A percentile compares a stretch with the other conserved stretches of the same genome.
These are phyloP conservation scores for Subanguina moxae DNA, from an alignment of 1,140 invertebrate species.

Conservation along the genomic window DNA sequence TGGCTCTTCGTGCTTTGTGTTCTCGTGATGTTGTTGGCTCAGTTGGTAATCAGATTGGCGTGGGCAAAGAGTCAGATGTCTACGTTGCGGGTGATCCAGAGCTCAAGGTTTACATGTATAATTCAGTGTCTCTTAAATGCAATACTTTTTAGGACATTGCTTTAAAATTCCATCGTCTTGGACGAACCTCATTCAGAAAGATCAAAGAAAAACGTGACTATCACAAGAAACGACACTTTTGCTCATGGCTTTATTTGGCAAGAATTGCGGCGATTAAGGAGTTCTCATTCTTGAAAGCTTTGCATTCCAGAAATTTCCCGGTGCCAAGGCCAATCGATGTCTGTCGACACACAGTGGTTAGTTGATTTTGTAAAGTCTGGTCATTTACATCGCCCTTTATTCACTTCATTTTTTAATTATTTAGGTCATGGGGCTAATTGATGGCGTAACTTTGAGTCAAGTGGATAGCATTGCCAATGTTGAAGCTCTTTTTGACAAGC, in stretches of 20 bases:
- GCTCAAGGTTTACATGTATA: constrained; percentile 20
- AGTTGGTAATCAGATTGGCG: constrained; percentile 96
- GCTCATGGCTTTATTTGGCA: constrained; percentile 95
- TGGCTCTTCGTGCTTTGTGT: constrained; percentile 82
- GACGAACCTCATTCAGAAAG: constrained; percentile 91
- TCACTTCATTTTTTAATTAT: background rate
- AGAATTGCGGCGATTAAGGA: constrained; percentile 92
- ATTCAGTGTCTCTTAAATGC: too few relatives aligned
- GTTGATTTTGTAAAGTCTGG: background rate
- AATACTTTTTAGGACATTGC: constrained; percentile 66
- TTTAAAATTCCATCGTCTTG: constrained; percentile 87
- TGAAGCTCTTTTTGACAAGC: constrained; percentile 76
- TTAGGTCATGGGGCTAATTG: constrained; percentile 21
- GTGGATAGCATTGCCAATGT: constrained; percentile 74
- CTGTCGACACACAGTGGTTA: constrained; percentile 87
- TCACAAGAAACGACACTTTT: constrained; percentile 79
- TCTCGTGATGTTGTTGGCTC: constrained; percentile 74
- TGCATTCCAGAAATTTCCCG: constrained; percentile 83
- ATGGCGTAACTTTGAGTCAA: constrained; percentile 66
- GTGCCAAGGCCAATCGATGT: constrained; percentile 90
- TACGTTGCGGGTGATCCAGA: constrained; percentile 56
- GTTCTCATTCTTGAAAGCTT: constrained; percentile 91
- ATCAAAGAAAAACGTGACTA: constrained; percentile 94
- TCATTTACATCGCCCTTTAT: background rate
- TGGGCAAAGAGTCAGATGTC: constrained; percentile 82